A percentile compares a stretch with the other conserved stretches of the same genome.
Conservation (phyloP, 2,113 vertebrate genomes). For the Neodon shergylaensis region DNA sequence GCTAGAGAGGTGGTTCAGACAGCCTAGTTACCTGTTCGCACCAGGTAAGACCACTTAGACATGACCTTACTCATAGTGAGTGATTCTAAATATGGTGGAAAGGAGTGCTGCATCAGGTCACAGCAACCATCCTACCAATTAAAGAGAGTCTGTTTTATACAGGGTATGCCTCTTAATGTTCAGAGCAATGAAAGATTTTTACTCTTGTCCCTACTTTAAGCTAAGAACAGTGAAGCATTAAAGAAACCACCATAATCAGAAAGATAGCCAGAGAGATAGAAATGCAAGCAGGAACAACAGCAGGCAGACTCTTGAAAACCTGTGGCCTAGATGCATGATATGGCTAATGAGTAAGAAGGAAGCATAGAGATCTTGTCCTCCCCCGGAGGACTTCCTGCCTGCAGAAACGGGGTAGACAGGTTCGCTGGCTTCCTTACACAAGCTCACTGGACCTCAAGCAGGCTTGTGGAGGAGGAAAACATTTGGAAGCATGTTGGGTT, state of each 20-base stretch:
- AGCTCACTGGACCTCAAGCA: slow-evolving; percentile 8
- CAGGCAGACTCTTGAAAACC: slow-evolving; percentile 9
- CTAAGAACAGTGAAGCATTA: not conserved
- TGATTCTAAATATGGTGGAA: not conserved
- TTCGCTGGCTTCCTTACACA: slow-evolving; percentile 37
- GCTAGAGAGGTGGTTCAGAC: not conserved
- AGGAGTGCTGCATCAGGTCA: not conserved
- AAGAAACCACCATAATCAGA: not conserved
- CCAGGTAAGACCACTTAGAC: not conserved
- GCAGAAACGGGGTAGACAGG: not conserved
- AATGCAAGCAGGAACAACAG: not conserved
- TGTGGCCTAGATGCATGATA: not conserved
- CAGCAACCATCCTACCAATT: not conserved
- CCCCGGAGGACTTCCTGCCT: not conserved
- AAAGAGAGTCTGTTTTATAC: not conserved
- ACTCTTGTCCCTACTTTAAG: slow-evolving; percentile 15
- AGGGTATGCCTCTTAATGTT: not conserved
- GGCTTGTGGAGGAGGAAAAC: not conserved
- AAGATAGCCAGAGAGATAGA: not conserved
- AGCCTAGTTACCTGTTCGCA: not conserved
- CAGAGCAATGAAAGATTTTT: slow-evolving; percentile 43
- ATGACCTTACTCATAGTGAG: not conserved
- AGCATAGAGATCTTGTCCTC: not conserved
- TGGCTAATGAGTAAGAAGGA: not conserved
- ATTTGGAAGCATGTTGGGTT: not conserved